Evolutionary conservation across 2,113 vertebrate species (phyloP), one percentile per base, ranked within the genome.

Genomic region (Austrofundulus limnaeus): DNA sequence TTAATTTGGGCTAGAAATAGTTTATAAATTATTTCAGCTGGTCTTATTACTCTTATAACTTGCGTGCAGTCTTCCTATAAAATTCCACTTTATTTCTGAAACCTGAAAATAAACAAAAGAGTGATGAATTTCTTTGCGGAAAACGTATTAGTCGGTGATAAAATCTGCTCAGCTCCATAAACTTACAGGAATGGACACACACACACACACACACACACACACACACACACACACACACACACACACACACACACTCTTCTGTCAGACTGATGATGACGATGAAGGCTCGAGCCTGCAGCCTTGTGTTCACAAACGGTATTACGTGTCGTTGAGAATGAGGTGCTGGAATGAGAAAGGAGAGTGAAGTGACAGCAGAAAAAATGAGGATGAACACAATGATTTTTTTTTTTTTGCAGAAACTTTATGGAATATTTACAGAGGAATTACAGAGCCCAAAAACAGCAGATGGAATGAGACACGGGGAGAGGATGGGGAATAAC

Each of bases 381-480:
- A 74, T 62, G 19, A n/a, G 25, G 61, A 72, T 79, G 79, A 80
- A 74, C 64, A 78, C 46, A 15, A 24, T 31, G 65, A 68, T 52
- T 77, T 84, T 88, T 57, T 82, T 66, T 52, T 77, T 84, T 88
- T 57, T 82, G 79, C 82, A 88, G 56, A 89, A 90, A 84, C 73
- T 91, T 91, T 91, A 91, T 89, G 80, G 77, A 70, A 71, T 78
- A 83, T 85, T 72, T 81, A 88, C 74, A 90, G 46, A 79, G 55
- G 59, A 83, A 67, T 70, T 78, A 87, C 84, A 88, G 70, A 80
- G 67, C 50, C n/a, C 61, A 70, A 72, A 80, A 63, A 86, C 84
- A 83, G 53, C 31, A 61, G 70, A 78, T 41, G 50, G 74, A 51
- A 69, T 23, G 66, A 49, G 80, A 82, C 71, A 79, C 58, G 57